Evolutionary conservation across 53 echinoderm and acorn worm species (phyloP), one percentile per base, ranked within the genome.

Genomic region (Luidia sarsii): DNA sequence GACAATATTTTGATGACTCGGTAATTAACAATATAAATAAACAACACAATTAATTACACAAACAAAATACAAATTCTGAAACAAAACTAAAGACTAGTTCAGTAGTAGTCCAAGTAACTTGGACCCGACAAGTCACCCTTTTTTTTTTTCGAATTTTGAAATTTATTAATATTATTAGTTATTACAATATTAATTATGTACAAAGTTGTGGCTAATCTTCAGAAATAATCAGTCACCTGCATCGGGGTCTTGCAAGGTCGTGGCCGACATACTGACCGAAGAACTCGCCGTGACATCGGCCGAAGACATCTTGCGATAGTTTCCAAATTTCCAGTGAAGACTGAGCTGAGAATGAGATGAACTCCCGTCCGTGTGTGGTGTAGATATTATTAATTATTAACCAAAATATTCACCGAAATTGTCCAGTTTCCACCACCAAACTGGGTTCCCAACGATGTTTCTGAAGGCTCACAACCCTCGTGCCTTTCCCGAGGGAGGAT

Each of bases 241-340:
- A 39, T 72, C 39, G 14, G 35, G 38, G 14, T 72, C 72, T 72
- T 72, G 72, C 34, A 39, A 38, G 9, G 72, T 29, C 54, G 72
- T 72, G 13, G 56, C 72, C 28, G 72, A 72, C 72, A 72, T 72
- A 15, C 72, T 72, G 54, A 72, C 72, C 39, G 72, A 72, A 72
- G 72, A 72, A 72, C 57, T 72, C 20, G 25, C 72, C 15, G 72
- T 72, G 24, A 72, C 54, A 55, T 71, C 34, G 34, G 63, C 37
- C 19, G 63, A 20, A 16, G 36, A 18, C 36, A 35, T 63, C n/a
- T 63, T 15, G 63, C 18, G 15, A 57, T 7, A 7, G 41, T 24
- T 13, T 22, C 6, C 7, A 24, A 57, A 51, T 7, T 27, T 33
- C 14, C 3, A 30, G 13, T 15, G 15, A 28, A 7, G 28, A 22